Base-by-base conservation (phyloP, 30 jellyfish, hydroid and myxozoan species). In the Haliclystus octoradiatus region DNA sequence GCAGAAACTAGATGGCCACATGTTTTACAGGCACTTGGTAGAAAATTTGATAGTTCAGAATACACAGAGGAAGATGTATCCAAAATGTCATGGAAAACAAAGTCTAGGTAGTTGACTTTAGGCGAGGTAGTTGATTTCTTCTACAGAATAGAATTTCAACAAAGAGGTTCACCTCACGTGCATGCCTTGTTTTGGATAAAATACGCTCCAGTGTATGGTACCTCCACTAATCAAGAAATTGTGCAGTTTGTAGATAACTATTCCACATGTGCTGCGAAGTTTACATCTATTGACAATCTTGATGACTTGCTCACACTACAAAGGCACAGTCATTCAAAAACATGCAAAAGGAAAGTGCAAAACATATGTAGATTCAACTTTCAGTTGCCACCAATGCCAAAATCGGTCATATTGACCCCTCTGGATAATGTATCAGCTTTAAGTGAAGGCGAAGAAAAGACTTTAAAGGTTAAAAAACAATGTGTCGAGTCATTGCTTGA, bases 261-360 rank as follows among this genome's bases (percentile, higher is more conserved):
- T 30, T 31, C 27, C 23, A 53, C 71, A 19, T 75, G 62, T 75
- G 63, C 47, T 26, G 46, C 47, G 14, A 40, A 40, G 23, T 30
- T 3, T 33, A 64, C 50, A 23, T 46, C 26, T 72, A 9, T 33
- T 66, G 19, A 40, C 28, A 69, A 26, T 22, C 27, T 72, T 71
- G 49, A 62, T 5, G 87, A 75, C 22, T 63, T 75, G 28, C 51
- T 66, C 12, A 50, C 33, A 25, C 28, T 53, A 22, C 84, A 67
- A 57, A 52, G 34, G 68, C 88, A 76, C 75, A 75, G 88, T 26
- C 88, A 76, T 76, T 75, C 88, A 0, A 76, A 76, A 52, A 40
- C 88, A 3, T 76, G 88, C 47, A 66, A 47, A 69, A 76, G 67
- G 32, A 64, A 66, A 15, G 31, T 28, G n/a, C 30, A 76, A 19